These are phyloP conservation scores for Teinopalpus imperialis DNA, from an alignment of 2,888 invertebrate species.

Conservation along the genomic window DNA sequence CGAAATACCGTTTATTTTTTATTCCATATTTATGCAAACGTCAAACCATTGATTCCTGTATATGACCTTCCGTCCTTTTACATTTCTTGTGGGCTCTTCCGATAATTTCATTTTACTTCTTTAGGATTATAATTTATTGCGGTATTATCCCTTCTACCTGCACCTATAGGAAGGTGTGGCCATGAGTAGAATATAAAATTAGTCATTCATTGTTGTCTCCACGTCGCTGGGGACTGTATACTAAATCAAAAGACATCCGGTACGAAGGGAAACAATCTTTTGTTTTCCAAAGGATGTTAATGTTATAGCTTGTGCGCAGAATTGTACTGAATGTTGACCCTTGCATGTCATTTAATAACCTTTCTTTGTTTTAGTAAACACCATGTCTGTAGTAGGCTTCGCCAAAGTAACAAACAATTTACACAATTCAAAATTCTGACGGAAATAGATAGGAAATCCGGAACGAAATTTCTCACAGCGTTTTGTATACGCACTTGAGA, in stretches of 20 bases:
- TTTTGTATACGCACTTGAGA: no score
- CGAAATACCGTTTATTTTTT: no score
- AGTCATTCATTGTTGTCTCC: constrained; percentile 54
- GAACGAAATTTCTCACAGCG: no score
- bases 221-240: constrained; percentile 44
- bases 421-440: no score
- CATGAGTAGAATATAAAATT: constrained; percentile 53
- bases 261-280: constrained; percentile 53
- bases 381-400: no score
- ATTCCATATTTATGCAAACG: no score
- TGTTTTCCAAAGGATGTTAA: constrained; percentile 48
- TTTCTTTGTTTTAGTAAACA: neutral
- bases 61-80: no score
- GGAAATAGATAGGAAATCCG: no score
- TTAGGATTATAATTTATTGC: constrained; percentile 3
- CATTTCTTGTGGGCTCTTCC: no score
- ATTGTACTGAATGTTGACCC: constrained; percentile 9
- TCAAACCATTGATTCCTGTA: no score
- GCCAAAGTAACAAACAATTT: no score
- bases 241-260: constrained; percentile 49
- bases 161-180: constrained; percentile 30
- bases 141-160: constrained; percentile 9
- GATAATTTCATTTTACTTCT: neutral
- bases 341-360: neutral
- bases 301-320: constrained; percentile 14